Conservation (phyloP, 2,113 vertebrate genomes). For the Myodes glareolus region DNA sequence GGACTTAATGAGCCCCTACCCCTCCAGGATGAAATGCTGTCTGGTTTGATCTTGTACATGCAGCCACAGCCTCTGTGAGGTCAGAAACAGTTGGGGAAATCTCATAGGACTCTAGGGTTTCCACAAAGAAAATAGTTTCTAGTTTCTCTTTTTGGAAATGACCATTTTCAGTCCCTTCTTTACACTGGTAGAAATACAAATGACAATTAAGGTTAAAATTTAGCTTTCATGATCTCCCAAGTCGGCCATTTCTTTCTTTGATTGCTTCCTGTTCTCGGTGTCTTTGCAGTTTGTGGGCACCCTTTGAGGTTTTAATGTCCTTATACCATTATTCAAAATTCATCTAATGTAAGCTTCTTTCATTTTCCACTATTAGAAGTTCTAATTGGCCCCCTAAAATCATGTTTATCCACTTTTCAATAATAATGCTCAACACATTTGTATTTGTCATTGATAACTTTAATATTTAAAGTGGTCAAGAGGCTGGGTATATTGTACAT, state of each 20-base stretch:
- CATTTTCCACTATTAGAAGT: not conserved
- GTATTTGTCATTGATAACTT: slow-evolving; percentile 3
- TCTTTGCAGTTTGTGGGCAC: not conserved
- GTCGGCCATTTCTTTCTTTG: not conserved
- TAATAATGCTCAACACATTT: not conserved
- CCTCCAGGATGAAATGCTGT: not conserved
- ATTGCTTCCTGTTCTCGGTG: not conserved
- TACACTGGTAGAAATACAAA: not conserved
- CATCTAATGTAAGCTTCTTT: not conserved
- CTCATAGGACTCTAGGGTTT: not conserved
- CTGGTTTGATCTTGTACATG: not conserved
- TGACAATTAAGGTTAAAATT: not conserved
- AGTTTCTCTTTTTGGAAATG: not conserved
- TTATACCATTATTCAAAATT: not conserved
- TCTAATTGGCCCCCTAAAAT: not conserved
- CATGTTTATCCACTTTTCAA: not conserved
- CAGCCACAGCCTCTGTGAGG: not conserved
- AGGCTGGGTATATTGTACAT: not conserved
- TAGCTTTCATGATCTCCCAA: not conserved
- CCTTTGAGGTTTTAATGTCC: not conserved
- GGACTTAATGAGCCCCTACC: not conserved
- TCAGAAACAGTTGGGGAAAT: not conserved
- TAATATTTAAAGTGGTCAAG: not conserved
- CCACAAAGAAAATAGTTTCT: not conserved
- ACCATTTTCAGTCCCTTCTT: not conserved